A percentile compares a stretch with the other conserved stretches of the same genome.
Evolutionary conservation across 2,797 vertebrate species (phyloP).

Genomic region (Macropodus opercularis): DNA sequence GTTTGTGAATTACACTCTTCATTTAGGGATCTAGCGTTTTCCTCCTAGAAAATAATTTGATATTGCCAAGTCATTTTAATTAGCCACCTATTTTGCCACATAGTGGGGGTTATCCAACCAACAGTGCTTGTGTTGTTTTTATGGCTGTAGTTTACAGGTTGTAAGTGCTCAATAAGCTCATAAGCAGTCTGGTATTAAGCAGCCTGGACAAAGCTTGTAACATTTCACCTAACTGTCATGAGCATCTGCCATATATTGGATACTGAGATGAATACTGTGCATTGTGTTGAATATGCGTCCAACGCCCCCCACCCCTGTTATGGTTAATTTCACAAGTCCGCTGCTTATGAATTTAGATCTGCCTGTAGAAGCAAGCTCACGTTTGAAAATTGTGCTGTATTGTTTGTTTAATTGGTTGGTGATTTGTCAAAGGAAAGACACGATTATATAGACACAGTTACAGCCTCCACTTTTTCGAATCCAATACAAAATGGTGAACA

Average conservation of each 20-base stretch:
- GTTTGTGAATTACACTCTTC: background rate
- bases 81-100: background rate
- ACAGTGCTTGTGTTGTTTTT: background rate
- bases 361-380: background rate
- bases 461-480: no score
- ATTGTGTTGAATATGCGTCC: no score
- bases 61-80: background rate
- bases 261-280: no score
- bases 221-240: constrained; percentile 46
- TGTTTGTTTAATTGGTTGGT: background rate
- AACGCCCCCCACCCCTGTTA: no score
- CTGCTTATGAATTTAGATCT: background rate
- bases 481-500: no score
- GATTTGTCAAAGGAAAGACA: background rate
- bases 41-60: background rate
- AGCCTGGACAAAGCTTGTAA: constrained; percentile 48
- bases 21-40: background rate
- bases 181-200: constrained; percentile 41
- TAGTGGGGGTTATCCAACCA: background rate
- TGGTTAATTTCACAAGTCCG: constrained; percentile 3
- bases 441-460: no score
- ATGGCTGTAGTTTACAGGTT: constrained; percentile 11
- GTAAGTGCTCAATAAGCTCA: constrained; percentile 39
- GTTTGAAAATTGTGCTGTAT: no score
- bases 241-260: constrained; percentile 39